Base-by-base conservation (phyloP, 2,113 vertebrate species). In the Turdus rufiventris region DNA sequence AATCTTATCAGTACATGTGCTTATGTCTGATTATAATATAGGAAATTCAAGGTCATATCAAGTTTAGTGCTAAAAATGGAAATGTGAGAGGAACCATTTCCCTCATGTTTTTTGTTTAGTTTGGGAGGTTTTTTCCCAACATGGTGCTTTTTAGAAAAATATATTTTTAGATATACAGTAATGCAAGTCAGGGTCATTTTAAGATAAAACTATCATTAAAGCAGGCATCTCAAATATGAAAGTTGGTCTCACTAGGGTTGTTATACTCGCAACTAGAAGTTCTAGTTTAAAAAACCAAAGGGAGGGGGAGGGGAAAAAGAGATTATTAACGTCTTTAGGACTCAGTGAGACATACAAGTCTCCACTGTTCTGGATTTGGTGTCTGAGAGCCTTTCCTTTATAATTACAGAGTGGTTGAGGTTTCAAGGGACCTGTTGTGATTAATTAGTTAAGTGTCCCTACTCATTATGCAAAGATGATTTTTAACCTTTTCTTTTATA, bases 21-120 rank as follows among this genome's bases (percentile, higher is more conserved):
- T 29, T 68, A 34, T 92, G 65, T 57, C 60, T 82, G 65, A 85
- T 95, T 96, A 45, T 88, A 86, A 90, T 47, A 93, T 90, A 76
- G 70, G 85, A 94, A 96, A 95, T 77, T 92, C 63, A 95, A 94
- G 83, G 63, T 91, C 84, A 62, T 68, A 57, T 81, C 79, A 88
- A 91, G 29, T 63, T 76, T 45, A 72, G 42, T 75, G 48, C 63
- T 89, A 92, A 82, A 93, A 95, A 75, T 88, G 81, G 85, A 85
- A 83, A n/a, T 71, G 56, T 58, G 65, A 86, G 38, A 77, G 68
- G 87, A 97, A 83, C 36, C 38, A 89, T 87, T 94, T 94, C 25
- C 24, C 51, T 78, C 3, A 5, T 18, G 8, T 21, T 36, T 36
- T 68, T 48, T 62, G 45, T 53, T 19, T 63, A 15, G 7, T 50